Conservation (phyloP, 1,140 invertebrate species). For the Sesamia nonagrioides region DNA sequence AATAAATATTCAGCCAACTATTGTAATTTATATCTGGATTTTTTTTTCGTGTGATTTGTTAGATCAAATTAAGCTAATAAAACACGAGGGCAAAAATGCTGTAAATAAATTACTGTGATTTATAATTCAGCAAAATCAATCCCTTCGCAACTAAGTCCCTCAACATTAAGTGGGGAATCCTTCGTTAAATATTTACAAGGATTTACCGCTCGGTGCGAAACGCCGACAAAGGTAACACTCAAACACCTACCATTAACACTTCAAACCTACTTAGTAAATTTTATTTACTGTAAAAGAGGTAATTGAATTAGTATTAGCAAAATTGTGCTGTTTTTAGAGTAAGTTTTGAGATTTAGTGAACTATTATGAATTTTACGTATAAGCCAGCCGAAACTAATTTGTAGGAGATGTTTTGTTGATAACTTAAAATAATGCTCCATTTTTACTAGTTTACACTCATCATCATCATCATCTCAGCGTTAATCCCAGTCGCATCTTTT, state of each 20-base stretch:
- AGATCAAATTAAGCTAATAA: no score
- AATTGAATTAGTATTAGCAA: conserved; percentile 14
- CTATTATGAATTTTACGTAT: neutral
- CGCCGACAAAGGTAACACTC: conserved; percentile 18
- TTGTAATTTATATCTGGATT: no score
- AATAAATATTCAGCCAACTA: no score
- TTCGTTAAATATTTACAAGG: conserved; percentile 38
- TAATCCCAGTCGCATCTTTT: no score
- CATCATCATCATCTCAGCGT: no score
- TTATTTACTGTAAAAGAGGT: conserved; percentile 27
- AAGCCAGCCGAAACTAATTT: neutral
- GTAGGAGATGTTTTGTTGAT: no score
- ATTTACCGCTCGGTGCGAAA: neutral
- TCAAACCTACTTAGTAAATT: conserved; percentile 22
- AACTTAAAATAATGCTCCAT: no score
- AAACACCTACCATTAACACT: conserved; percentile 17
- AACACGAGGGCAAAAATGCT: no score
- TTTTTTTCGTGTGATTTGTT: no score
- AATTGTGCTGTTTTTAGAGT: conserved; percentile 17
- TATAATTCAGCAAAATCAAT: conserved; percentile 4
- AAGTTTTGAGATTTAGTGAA: neutral
- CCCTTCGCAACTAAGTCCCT: conserved; percentile 1
- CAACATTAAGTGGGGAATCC: conserved; percentile 6
- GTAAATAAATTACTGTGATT: neutral
- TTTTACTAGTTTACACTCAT: no score